phyloP scores from a whole-genome alignment of 2,113 vertebrate species.

The Promerops cafer region DNA sequence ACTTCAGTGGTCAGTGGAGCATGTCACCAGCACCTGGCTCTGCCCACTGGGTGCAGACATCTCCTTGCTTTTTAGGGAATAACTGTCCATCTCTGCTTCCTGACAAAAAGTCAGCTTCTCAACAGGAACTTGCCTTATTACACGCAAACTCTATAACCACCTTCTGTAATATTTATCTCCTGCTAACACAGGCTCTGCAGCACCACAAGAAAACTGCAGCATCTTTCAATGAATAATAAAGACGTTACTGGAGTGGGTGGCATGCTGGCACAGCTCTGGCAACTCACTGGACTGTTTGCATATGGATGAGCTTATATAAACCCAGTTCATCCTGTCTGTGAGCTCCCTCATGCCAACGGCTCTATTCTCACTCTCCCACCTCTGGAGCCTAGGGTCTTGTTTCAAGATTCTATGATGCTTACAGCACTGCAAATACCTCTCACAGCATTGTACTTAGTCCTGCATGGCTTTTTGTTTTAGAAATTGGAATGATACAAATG shows the following conservation, averaged over 20 bases:
- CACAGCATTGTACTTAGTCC: not conserved
- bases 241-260: conserved; percentile 15
- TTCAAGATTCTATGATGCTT: not conserved
- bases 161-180: not conserved
- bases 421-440: not conserved
- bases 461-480: not conserved
- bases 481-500: not conserved
- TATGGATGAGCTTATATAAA: conserved; percentile 56
- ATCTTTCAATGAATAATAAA: conserved; percentile 53
- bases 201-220: not conserved
- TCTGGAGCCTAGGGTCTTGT: not conserved
- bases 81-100: not conserved
- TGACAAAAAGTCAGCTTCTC: not conserved
- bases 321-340: not conserved
- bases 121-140: not conserved
- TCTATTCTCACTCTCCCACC: not conserved
- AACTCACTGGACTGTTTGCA: conserved; percentile 42
- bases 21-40: not conserved
- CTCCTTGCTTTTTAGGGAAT: not conserved
- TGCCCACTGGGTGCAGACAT: not conserved
- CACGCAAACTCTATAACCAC: not conserved
- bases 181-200: not conserved
- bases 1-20: not conserved
- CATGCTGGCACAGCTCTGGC: conserved; percentile 25
- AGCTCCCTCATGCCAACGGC: not conserved